Conservation (phyloP, 2,797 vertebrate genomes). For the Sarcophilus harrisii region DNA sequence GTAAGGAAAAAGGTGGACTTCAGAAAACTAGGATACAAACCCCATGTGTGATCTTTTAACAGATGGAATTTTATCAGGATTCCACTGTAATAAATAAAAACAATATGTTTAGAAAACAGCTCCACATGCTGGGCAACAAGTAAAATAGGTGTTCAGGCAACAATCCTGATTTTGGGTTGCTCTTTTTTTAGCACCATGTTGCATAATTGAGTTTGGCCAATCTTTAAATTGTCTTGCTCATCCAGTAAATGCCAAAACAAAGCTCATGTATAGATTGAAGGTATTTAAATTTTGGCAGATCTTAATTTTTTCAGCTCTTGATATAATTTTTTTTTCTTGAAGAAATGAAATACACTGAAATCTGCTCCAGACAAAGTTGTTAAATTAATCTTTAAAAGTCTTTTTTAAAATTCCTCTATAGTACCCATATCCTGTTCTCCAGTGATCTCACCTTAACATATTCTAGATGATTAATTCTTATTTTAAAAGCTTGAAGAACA, state of each 20-base stretch:
- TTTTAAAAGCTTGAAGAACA: conserved; percentile 43
- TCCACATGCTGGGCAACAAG: conserved; percentile 70
- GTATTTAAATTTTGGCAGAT: conserved; percentile 61
- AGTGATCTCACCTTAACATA: conserved; percentile 60
- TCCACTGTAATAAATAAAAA: conserved; percentile 79
- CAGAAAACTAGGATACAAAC: conserved; percentile 75
- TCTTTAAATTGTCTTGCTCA: conserved; percentile 58
- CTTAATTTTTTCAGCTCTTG: conserved; percentile 58
- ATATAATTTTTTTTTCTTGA: conserved; percentile 61
- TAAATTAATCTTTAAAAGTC: conserved; percentile 65
- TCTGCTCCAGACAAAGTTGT: conserved; percentile 48
- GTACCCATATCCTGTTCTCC: conserved; percentile 63
- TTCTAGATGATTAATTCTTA: conserved; percentile 34
- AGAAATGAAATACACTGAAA: conserved; percentile 60
- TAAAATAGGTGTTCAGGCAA: conserved; percentile 73
- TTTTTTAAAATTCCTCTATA: conserved; percentile 40
- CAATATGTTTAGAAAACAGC: conserved; percentile 77
- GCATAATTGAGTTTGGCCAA: conserved; percentile 66
- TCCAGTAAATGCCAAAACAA: conserved; percentile 56
- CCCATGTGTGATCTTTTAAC: conserved; percentile 78
- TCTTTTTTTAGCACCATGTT: conserved; percentile 51
- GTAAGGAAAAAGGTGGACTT: conserved; percentile 76
- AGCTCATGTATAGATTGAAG: neutral
- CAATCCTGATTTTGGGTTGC: conserved; percentile 59
- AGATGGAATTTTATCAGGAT: conserved; percentile 75